Evolutionary conservation across 2,797 vertebrate species (phyloP).

Genomic region (Chelonia mydas): DNA sequence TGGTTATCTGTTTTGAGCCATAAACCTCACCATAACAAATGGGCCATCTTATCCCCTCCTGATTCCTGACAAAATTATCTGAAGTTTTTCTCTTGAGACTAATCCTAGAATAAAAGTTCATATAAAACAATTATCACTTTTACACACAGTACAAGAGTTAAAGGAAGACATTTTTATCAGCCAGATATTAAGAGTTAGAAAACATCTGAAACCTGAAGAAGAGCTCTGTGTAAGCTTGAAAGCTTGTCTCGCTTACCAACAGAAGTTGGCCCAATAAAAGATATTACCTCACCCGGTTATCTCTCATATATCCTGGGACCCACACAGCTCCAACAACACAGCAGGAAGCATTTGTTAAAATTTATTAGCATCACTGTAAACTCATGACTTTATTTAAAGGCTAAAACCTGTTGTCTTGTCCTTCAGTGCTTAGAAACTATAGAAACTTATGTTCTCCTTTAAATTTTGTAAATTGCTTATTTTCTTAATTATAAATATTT

Average conservation of each 20-base stretch:
- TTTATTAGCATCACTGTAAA: neutral
- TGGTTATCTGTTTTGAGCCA: constrained; percentile 40
- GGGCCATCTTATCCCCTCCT: constrained; percentile 2
- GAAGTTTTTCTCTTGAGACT: constrained; percentile 24
- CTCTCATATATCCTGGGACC: neutral
- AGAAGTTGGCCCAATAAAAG: neutral
- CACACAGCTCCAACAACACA: neutral
- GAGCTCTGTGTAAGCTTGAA: neutral
- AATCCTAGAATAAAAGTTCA: neutral
- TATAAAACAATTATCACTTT: neutral
- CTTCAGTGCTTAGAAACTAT: neutral
- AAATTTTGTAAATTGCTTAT: neutral
- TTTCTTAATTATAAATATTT: neutral
- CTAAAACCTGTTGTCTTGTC: neutral
- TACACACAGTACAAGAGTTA: neutral
- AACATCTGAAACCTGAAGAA: neutral
- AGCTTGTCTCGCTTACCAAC: neutral
- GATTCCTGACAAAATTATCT: constrained; percentile 16
- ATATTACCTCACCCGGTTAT: neutral
- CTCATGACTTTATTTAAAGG: neutral
- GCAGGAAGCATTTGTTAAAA: neutral
- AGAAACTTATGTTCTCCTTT: neutral
- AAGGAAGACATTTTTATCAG: neutral
- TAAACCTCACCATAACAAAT: constrained; percentile 45
- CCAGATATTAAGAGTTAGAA: neutral